Evolutionary conservation across 2,797 vertebrate species (phyloP), one percentile per base, ranked within the genome.

Genomic region (Leptodactylus fallax): DNA sequence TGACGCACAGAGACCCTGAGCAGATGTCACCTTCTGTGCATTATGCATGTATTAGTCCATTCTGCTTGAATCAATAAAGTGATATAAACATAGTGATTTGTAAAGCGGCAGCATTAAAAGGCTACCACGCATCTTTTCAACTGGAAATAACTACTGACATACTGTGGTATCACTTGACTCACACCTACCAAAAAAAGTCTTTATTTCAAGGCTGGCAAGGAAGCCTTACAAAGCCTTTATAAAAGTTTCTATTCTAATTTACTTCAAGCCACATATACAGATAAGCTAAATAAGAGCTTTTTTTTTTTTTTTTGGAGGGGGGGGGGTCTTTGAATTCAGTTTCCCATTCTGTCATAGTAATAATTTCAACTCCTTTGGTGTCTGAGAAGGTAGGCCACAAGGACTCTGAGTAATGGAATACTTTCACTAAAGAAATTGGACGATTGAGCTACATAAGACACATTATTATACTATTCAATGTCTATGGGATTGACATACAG

Each of bases 71-170:
- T 63, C 36, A 76, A 58, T n/a, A 79, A 79, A 61, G 36, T 55
- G 27, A 81, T 53, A 9, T 71, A 87, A 87, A 81, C 65, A 82
- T 63, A 49, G 67, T 45, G 56, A 72, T 87, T 72, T 79, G 47
- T 13, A 55, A 55, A 55, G n/a, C 25, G 13, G 53, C 23, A 67
- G 60, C n/a, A 65, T 67, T 85, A 45, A 67, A 79, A 55, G 17
- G 49, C 14, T 13, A 47, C 36, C 36, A 6, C 17, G 23, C 36
- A 51, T 76, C 25, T 69, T 79, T 21, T 85, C 21, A 63, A 60
- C 5, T n/a, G 49, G 61, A 85, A 85, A 67, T 45, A 67, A 79
- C 61, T 36, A 61, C 16, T 61, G n/a, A 45, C 25, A 61, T 12
- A 45, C 16, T 36, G 36, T 36, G 36, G 36, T 47, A 25, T 45